phyloP scores from a whole-genome alignment of 2,113 vertebrate genomes.

The Megatriorchis doriae region DNA sequence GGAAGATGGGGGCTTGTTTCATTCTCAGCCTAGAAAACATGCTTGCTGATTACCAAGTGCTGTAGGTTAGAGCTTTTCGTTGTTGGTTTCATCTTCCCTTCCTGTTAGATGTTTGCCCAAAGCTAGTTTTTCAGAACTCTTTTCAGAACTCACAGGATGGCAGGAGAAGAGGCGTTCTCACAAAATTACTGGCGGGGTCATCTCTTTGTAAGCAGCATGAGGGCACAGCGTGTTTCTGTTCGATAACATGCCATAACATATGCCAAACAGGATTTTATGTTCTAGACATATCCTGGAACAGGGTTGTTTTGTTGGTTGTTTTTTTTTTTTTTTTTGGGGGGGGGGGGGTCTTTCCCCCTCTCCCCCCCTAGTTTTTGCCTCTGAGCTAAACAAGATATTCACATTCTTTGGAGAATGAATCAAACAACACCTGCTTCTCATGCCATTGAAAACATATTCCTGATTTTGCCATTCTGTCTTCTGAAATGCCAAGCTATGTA shows the following conservation, averaged over 20 bases:
- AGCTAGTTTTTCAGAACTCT: background rate
- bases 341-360: rapidly evolving
- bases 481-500: background rate
- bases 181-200: background rate
- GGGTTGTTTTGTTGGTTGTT: background rate
- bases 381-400: background rate
- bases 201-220: background rate
- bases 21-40: background rate
- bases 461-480: background rate
- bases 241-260: background rate
- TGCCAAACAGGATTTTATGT: background rate
- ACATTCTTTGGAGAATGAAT: background rate
- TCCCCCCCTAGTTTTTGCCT: background rate
- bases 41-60: background rate
- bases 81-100: background rate
- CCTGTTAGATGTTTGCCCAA: background rate
- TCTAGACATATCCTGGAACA: background rate
- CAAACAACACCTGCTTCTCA: background rate
- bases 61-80: background rate
- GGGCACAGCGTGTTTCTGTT: background rate
- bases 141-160: background rate
- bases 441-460: background rate
- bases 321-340: too few species aligned
- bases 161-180: background rate
- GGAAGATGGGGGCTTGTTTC: background rate